phyloP scores from a whole-genome alignment of 1,140 invertebrate genomes.

The Campoletis sonorensis region DNA sequence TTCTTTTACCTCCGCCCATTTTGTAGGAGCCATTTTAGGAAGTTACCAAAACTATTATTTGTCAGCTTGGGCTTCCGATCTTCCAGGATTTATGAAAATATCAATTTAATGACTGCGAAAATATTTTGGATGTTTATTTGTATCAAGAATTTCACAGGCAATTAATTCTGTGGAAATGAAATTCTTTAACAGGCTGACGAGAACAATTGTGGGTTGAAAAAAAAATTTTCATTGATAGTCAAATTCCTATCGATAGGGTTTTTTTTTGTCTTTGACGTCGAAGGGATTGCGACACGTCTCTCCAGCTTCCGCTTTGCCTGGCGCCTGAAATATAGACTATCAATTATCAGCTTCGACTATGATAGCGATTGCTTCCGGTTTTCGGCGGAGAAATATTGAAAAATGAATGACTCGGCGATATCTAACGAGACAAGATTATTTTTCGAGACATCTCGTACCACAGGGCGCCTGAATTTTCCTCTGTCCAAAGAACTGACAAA shows the following conservation, averaged over 20 bases:
- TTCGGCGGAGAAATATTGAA: background rate
- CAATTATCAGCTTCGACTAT: too few relatives aligned
- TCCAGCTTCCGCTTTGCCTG: slow-evolving; percentile 28
- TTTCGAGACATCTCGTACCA: background rate
- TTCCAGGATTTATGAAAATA: too few relatives aligned
- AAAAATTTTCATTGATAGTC: background rate
- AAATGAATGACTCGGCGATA: slow-evolving; percentile 11
- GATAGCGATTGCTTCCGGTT: slow-evolving; percentile 8
- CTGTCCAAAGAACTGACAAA: background rate
- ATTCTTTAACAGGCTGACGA: too few relatives aligned
- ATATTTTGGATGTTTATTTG: too few relatives aligned
- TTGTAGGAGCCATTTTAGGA: slow-evolving; percentile 4
- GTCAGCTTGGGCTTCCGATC: background rate
- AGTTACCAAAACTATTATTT: slow-evolving; percentile 10
- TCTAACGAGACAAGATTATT: slow-evolving; percentile 9
- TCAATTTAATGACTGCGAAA: background rate
- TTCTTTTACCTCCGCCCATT: slow-evolving; percentile 27
- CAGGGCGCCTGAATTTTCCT: background rate
- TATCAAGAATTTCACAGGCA: too few relatives aligned
- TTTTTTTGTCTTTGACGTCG: slow-evolving; percentile 8
- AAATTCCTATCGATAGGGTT: background rate
- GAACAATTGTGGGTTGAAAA: too few relatives aligned
- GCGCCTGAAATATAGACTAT: too few relatives aligned
- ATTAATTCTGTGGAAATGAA: too few relatives aligned
- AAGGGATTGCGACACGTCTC: slow-evolving; percentile 16